A percentile compares a stretch with the other conserved stretches of the same genome.
These are phyloP conservation scores for Haemorhous mexicanus DNA, from an alignment of 2,113 vertebrate genomes.

Conservation along the genomic window DNA sequence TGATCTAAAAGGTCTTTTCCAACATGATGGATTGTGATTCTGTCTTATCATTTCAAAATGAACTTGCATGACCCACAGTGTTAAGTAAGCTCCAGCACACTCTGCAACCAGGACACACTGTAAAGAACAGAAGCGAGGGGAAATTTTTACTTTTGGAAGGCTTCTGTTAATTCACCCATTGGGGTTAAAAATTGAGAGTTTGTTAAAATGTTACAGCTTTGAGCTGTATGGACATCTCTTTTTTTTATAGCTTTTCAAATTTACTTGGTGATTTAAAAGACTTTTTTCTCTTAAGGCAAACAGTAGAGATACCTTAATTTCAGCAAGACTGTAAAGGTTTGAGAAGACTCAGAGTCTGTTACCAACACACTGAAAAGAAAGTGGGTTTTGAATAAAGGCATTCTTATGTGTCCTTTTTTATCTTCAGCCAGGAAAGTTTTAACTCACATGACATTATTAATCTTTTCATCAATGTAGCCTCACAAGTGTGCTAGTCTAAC, in stretches of 20 bases:
- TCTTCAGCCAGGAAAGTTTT: background rate
- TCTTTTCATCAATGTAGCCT: background rate
- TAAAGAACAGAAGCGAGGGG: background rate
- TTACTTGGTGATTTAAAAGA: background rate
- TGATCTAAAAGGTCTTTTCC: background rate
- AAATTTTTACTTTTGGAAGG: background rate
- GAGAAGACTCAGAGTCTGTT: background rate
- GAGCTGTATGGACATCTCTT: background rate
- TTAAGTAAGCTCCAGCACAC: background rate
- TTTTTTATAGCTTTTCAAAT: background rate
- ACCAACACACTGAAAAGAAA: background rate
- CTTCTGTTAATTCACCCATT: background rate
- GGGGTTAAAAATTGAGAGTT: background rate
- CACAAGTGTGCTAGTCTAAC: background rate
- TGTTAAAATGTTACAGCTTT: background rate
- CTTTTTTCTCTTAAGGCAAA: background rate
- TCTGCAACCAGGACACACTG: background rate
- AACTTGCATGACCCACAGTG: background rate
- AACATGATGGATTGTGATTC: background rate
- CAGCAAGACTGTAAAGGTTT: background rate
- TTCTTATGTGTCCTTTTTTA: background rate
- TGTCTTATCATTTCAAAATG: background rate
- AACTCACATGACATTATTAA: background rate
- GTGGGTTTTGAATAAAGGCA: background rate
- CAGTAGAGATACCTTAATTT: background rate